Evolutionary conservation across 2,888 invertebrate genomes (phyloP).

Genomic region (Ennomos fuscantarius): DNA sequence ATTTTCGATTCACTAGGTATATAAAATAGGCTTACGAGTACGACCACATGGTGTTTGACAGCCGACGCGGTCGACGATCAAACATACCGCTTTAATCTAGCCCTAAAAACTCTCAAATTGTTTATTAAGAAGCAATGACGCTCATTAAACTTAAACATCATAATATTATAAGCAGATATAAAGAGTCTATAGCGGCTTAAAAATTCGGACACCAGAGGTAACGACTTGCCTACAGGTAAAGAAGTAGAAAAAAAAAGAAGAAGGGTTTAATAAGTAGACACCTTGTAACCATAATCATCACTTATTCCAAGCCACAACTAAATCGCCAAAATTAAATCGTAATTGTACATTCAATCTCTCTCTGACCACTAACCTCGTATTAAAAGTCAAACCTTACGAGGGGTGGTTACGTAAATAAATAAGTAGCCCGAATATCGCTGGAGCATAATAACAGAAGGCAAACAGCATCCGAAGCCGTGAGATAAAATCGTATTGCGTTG

Average conservation of each 20-base stretch:
- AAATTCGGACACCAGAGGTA: no score
- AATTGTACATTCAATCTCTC: slow-evolving; percentile 50
- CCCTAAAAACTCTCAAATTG: no score
- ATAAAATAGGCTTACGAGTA: no score
- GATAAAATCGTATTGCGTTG: slow-evolving; percentile 86
- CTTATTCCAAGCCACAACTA: slow-evolving; percentile 30
- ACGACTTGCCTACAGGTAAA: no score
- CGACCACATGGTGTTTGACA: no score
- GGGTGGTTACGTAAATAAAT: slow-evolving; percentile 81
- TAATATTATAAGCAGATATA: no score
- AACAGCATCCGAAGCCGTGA: slow-evolving; percentile 85
- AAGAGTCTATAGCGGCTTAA: no score
- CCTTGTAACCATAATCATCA: slow-evolving; percentile 6
- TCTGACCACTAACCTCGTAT: slow-evolving; percentile 71
- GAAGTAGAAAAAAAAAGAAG: background rate
- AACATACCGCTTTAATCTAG: no score
- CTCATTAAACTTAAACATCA: no score
- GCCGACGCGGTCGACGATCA: no score
- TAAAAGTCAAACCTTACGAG: slow-evolving; percentile 79
- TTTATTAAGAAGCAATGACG: no score
- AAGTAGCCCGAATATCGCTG: slow-evolving; percentile 78
- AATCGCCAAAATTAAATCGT: slow-evolving; percentile 54
- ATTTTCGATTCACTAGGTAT: no score
- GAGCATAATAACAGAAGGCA: slow-evolving; percentile 83
- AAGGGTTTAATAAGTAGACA: background rate